Conservation (phyloP, 1,140 invertebrate species). For the Zaprionus nigranus region DNA sequence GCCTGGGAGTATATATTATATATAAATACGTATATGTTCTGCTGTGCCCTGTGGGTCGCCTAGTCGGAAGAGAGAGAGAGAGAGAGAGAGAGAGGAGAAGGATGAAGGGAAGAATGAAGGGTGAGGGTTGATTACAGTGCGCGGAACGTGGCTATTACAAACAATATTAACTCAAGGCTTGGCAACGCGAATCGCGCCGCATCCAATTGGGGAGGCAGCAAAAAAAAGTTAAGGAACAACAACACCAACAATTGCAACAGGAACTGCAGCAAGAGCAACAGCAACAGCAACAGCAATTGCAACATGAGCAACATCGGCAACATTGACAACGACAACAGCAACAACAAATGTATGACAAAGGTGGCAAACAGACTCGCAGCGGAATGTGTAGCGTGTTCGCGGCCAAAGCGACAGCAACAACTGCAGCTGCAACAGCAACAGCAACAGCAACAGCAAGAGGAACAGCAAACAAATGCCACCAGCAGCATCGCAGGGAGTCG, state of each 20-base stretch:
- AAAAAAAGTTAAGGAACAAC: neutral
- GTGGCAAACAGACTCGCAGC: conserved; percentile 64
- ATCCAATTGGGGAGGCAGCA: conserved; percentile 54
- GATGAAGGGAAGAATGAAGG: neutral
- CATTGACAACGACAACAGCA: conserved; percentile 50
- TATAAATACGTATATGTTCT: neutral
- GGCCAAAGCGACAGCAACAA: conserved; percentile 32
- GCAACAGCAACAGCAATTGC: conserved; percentile 6
- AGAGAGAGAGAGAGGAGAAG: too few species aligned
- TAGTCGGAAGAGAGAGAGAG: too few species aligned
- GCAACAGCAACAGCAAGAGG: neutral
- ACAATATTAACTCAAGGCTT: conserved; percentile 64
- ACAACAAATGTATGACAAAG: conserved; percentile 70
- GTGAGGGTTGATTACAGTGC: conserved; percentile 56
- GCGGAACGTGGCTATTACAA: conserved; percentile 75
- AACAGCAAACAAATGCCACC: conserved; percentile 22
- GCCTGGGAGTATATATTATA: neutral
- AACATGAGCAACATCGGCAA: conserved; percentile 48
- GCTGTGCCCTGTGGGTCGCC: neutral
- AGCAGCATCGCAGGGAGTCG: conserved; percentile 42
- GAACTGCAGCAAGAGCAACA: conserved; percentile 1
- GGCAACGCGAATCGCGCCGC: conserved; percentile 58
- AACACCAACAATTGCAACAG: conserved; percentile 10
- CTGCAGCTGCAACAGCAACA: conserved; percentile 15
- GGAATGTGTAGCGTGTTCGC: conserved; percentile 65